Evolutionary conservation across 2,888 invertebrate species (phyloP), one percentile per base, ranked within the genome.

Genomic region (Amphipoea oculea): DNA sequence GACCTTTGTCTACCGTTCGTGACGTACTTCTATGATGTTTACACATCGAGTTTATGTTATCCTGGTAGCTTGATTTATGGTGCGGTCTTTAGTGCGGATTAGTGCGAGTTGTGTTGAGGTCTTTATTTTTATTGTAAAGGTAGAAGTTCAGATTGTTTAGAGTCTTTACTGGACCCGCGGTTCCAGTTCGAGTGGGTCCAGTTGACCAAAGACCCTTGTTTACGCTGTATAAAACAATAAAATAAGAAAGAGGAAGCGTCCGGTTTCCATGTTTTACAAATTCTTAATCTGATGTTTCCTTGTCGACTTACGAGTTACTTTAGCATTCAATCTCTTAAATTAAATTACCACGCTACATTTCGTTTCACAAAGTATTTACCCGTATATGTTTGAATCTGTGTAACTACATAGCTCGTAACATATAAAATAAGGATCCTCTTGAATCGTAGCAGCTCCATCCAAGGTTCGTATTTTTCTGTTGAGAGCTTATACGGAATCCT

Each of bases 1-100:
- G 88, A 88, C 88, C 90, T 90, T 90, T 89, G 87, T 89, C 85
- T 85, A 80, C 81, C 82, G 84, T 79, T 83, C 80, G 76, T 86
- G 83, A 78, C 82, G 85, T 85, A 84, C 81, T 83, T 80, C 84
- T 86, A 79, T 81, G 83, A 89, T 83, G 87, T 91, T 86, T 83
- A 83, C 81, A 86, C 78, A 84, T 83, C 79, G 76, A 62, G 82
- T 88, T 88, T 83, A 85, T 84, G 86, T 75, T 71, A 57, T 54
- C 85, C 66, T 80, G 73, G 73, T 70, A 60, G 54, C 72, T 73
- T 88, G 76, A 86, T 76, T 86, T 78, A 81, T 78, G n/a, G 60
- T 51, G 36, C 29, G 54, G 63, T 42, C 20, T 82, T 73, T 62
- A 57, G 62, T 73, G 42, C 3, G 57, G 62, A 67, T 77, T 45